Percentiles rank a stretch among this genome's conserved stretches.
phyloP scores from a whole-genome alignment of 1,140 invertebrate genomes.

The Drosophila eugracilis region DNA sequence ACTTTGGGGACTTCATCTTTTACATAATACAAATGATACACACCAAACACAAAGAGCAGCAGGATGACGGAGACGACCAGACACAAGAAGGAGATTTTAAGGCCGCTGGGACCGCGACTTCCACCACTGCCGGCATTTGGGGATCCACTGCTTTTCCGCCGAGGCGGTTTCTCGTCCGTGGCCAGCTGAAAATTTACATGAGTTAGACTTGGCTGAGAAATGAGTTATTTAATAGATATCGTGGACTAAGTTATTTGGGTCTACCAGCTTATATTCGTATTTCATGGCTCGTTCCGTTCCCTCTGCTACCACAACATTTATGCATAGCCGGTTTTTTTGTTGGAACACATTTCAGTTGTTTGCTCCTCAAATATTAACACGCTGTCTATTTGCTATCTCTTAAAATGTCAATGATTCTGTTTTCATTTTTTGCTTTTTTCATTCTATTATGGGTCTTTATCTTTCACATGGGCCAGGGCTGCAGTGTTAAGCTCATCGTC shows the following conservation, averaged over 20 bases:
- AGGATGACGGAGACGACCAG: conserved; percentile 75
- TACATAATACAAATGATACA: conserved; percentile 61
- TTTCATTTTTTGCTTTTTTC: conserved; percentile 4
- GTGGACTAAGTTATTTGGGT: not conserved
- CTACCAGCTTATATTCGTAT: conserved; percentile 74
- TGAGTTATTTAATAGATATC: not conserved
- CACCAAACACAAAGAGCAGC: conserved; percentile 80
- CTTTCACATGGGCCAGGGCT: conserved; percentile 37
- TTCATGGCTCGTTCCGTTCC: conserved; percentile 52
- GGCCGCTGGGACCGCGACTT: conserved; percentile 57
- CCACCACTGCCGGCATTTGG: conserved; percentile 21
- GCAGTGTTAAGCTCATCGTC: conserved; percentile 22
- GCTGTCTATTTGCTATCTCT: conserved; percentile 28
- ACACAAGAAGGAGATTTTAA: conserved; percentile 81
- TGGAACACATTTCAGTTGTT: conserved; percentile 52
- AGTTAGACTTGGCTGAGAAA: not conserved
- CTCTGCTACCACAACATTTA: conserved; percentile 32
- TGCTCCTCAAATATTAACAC: conserved; percentile 37
- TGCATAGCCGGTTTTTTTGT: conserved; percentile 43
- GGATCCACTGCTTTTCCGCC: conserved; percentile 58
- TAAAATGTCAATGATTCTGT: conserved; percentile 28
- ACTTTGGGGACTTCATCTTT: conserved; percentile 11
- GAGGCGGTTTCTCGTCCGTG: conserved; percentile 61
- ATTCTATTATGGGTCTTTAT: conserved; percentile 24
- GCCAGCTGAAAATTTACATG: conserved; percentile 41